Percentiles rank a stretch among this genome's conserved stretches.
These are phyloP conservation scores for Alauda arvensis DNA, from an alignment of 2,797 vertebrate genomes.

Conservation along the genomic window DNA sequence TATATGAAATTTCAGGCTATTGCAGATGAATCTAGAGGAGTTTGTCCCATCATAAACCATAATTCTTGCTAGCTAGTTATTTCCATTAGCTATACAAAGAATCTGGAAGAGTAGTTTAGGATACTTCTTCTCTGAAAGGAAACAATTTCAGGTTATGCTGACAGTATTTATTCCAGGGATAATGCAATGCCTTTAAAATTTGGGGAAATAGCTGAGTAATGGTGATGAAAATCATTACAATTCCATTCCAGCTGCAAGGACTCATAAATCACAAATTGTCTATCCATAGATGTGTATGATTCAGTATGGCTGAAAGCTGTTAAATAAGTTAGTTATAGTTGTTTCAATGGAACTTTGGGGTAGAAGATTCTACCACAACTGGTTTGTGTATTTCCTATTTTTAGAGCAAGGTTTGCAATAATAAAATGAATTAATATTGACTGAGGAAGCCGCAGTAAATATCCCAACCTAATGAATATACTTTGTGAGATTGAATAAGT, in stretches of 20 bases:
- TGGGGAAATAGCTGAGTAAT: neutral
- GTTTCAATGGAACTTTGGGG: neutral
- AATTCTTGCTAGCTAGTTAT: neutral
- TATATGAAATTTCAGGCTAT: neutral
- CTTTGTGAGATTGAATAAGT: neutral
- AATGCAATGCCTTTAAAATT: neutral
- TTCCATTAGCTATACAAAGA: neutral
- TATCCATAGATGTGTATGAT: neutral
- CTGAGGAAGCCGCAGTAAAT: neutral
- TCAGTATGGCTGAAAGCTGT: neutral
- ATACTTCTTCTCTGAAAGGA: neutral
- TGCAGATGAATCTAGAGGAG: neutral
- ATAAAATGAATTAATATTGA: neutral
- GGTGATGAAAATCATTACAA: neutral
- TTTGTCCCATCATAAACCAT: neutral
- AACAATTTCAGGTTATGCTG: neutral
- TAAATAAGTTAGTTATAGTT: neutral
- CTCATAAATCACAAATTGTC: neutral
- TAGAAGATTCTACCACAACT: neutral
- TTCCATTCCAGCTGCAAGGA: neutral
- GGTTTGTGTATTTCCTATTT: neutral
- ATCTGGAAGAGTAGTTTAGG: neutral
- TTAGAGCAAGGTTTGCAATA: neutral
- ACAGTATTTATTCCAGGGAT: neutral
- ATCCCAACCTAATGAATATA: neutral